phyloP scores from a whole-genome alignment of 2,888 invertebrate genomes.

The Rhagophthalmus giganteus region DNA sequence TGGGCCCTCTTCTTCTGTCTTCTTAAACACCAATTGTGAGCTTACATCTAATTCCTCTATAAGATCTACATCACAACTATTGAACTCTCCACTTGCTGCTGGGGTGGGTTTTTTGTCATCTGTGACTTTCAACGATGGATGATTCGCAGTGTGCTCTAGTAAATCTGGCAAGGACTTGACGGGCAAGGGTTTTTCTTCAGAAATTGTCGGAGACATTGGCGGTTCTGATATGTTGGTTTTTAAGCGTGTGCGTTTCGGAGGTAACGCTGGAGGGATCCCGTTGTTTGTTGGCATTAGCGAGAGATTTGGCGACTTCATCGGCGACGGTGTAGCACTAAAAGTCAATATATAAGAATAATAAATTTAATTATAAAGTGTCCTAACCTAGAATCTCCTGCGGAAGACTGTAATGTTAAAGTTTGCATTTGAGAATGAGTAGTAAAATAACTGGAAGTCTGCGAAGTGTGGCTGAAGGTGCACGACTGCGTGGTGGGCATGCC shows the following conservation, averaged over 20 bases:
- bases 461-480: constrained; percentile 59
- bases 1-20: constrained; percentile 81
- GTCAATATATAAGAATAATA: neutral
- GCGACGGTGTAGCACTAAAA: constrained; percentile 37
- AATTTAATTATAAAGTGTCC: neutral
- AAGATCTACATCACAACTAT: constrained; percentile 58
- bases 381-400: constrained; percentile 32
- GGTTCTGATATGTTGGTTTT: constrained; percentile 58
- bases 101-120: constrained; percentile 37
- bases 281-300: constrained; percentile 30
- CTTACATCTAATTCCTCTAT: constrained; percentile 82
- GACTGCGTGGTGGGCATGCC: constrained; percentile 62
- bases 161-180: constrained; percentile 50
- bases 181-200: constrained; percentile 27
- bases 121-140: constrained; percentile 28
- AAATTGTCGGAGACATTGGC: constrained; percentile 38
- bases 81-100: constrained; percentile 35
- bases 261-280: constrained; percentile 63
- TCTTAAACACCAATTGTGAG: constrained; percentile 77
- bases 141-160: constrained; percentile 49
- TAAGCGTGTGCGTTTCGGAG: constrained; percentile 62
- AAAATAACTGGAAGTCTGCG: constrained; percentile 44
- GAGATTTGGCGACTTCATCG: constrained; percentile 36
- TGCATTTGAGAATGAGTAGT: constrained; percentile 46
- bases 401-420: constrained; percentile 38